Conservation (phyloP, 2,888 invertebrate genomes). For the Anoncus sp. region DNA sequence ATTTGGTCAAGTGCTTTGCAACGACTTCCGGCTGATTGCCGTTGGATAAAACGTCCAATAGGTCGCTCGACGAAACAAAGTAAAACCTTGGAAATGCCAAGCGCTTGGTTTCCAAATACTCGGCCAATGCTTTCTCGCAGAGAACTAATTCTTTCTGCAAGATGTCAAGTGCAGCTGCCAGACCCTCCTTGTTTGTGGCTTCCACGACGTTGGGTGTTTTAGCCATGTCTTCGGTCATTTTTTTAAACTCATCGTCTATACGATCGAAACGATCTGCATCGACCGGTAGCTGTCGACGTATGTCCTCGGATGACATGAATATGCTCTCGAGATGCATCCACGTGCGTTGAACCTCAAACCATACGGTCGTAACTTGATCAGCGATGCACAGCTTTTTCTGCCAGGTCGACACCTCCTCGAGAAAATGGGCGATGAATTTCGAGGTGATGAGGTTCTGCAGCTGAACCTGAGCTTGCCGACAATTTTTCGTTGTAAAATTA, state of each 20-base stretch:
- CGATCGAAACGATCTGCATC: constrained; percentile 97
- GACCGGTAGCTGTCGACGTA: constrained; percentile 95
- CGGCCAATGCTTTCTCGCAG: constrained; percentile 98
- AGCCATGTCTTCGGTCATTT: constrained; percentile 90
- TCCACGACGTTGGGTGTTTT: constrained; percentile 95
- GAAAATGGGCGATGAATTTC: constrained; percentile 97
- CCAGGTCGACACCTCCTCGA: constrained; percentile 97
- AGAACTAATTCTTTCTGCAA: constrained; percentile 94
- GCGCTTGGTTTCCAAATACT: constrained; percentile 98
- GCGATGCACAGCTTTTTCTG: constrained; percentile 96
- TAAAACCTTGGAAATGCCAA: constrained; percentile 98
- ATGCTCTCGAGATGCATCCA: constrained; percentile 99
- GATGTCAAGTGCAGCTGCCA: constrained; percentile 91
- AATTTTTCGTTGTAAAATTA: constrained; percentile 22
- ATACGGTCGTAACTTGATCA: constrained; percentile 95
- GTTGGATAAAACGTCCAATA: constrained; percentile 97
- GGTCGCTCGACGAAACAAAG: constrained; percentile 98
- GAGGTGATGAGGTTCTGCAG: constrained; percentile 98
- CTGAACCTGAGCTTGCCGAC: constrained; percentile 88
- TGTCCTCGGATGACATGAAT: constrained; percentile 99
- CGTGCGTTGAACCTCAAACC: constrained; percentile 98
- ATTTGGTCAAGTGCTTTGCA: constrained; percentile 95
- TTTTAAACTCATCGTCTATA: constrained; percentile 95
- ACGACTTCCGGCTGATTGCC: constrained; percentile 96
- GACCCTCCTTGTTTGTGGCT: constrained; percentile 94